These are phyloP conservation scores for Psophia crepitans DNA, from an alignment of 2,113 vertebrate genomes.

Conservation along the genomic window DNA sequence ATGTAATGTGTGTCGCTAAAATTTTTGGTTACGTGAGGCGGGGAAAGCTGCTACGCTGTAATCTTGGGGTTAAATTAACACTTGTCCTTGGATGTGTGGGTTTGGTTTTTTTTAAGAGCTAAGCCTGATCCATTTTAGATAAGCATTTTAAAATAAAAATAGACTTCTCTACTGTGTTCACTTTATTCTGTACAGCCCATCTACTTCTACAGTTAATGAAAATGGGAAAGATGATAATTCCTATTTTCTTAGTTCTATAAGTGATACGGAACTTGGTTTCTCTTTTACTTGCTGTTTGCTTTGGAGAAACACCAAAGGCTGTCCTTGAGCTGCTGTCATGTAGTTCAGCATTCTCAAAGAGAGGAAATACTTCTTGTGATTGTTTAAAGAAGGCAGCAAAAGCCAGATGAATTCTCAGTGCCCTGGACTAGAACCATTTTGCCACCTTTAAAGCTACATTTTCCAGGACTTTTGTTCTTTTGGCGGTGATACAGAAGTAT, in stretches of 20 bases:
- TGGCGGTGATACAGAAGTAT: neutral
- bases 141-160: constrained; percentile 4
- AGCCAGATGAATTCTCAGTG: neutral
- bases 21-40: neutral
- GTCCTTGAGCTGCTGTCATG: neutral
- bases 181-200: neutral
- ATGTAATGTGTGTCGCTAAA: neutral
- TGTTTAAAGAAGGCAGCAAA: neutral
- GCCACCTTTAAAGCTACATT: neutral
- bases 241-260: neutral
- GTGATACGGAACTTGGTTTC: neutral
- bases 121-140: neutral
- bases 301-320: neutral
- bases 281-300: neutral
- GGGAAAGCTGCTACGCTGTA: neutral
- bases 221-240: neutral
- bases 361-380: neutral
- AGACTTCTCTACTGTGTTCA: neutral
- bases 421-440: neutral
- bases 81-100: neutral
- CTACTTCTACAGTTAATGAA: neutral
- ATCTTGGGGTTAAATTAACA: neutral
- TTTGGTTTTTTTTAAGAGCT: neutral
- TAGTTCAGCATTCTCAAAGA: neutral
- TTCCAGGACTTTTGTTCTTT: neutral